Conservation (phyloP, 2,888 invertebrate genomes). For the Anthophora plumipes region DNA sequence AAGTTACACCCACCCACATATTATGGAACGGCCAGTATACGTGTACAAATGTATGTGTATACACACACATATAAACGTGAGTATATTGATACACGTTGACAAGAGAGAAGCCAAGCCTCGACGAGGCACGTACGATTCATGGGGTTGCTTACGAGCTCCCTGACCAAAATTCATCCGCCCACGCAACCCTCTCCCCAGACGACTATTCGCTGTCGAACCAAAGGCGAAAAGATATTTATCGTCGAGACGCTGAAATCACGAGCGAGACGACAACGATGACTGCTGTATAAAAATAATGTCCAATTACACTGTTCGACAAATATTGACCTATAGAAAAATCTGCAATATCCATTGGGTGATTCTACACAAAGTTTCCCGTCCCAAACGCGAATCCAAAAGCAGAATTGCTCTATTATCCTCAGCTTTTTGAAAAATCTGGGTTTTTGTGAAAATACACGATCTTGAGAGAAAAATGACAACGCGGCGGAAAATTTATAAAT, state of each 20-base stretch:
- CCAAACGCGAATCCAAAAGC: no score
- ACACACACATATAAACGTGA: conserved; percentile 28
- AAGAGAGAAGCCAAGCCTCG: conserved; percentile 46
- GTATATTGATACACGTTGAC: conserved; percentile 48
- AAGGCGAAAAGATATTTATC: conserved; percentile 59
- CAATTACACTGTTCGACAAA: conserved; percentile 34
- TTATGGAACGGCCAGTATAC: conserved; percentile 39
- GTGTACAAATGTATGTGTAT: conserved; percentile 32
- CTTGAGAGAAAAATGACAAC: no score
- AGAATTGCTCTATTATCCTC: no score
- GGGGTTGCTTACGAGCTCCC: conserved; percentile 68
- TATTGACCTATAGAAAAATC: no score
- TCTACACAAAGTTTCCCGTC: no score
- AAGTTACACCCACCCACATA: conserved; percentile 10
- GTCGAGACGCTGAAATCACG: conserved; percentile 45
- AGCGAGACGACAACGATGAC: neutral
- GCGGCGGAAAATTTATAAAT: no score
- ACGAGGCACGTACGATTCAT: conserved; percentile 73
- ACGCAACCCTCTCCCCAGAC: conserved; percentile 67
- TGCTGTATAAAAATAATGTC: conserved; percentile 31
- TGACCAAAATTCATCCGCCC: conserved; percentile 71
- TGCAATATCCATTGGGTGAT: no score
- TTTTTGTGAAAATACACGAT: no score
- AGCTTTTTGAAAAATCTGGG: no score
- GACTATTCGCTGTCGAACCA: conserved; percentile 60